phyloP scores from a whole-genome alignment of 2,888 invertebrate genomes.

The Noctua fimbriata region DNA sequence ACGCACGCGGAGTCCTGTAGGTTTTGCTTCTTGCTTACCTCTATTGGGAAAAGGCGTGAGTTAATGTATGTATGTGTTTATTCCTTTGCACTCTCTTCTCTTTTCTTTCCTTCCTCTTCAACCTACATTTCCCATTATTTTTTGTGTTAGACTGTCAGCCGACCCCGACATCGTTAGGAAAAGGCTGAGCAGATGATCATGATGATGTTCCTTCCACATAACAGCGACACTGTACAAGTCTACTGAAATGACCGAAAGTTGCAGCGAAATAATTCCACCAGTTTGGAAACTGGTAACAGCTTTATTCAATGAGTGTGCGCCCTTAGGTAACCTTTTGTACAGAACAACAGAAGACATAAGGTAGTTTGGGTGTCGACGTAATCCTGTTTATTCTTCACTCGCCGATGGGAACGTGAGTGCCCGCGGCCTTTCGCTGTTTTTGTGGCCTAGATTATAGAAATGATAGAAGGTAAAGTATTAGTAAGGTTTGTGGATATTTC shows the following conservation, averaged over 20 bases:
- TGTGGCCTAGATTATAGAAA: slow-evolving; percentile 23
- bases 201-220: not conserved
- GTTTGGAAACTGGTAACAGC: not conserved
- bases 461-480: not conserved
- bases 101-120: not conserved
- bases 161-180: not conserved
- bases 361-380: slow-evolving; percentile 70
- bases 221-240: not conserved
- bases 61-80: too few species aligned
- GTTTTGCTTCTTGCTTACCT: too few species aligned
- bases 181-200: not conserved
- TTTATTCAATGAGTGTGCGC: slow-evolving; percentile 10
- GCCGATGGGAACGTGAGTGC: slow-evolving; percentile 72
- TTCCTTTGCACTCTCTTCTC: not conserved
- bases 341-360: slow-evolving; percentile 65
- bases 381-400: slow-evolving; percentile 77
- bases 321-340: slow-evolving; percentile 39
- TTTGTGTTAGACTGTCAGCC: not conserved
- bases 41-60: too few species aligned
- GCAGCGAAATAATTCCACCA: not conserved
- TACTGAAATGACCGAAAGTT: not conserved
- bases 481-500: not conserved
- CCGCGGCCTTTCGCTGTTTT: slow-evolving; percentile 67
- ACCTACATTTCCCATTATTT: too few species aligned
- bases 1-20: too few species aligned